These are phyloP conservation scores for Crossoptilon crossoptilon DNA, from an alignment of 2,797 vertebrate genomes.

Conservation along the genomic window DNA sequence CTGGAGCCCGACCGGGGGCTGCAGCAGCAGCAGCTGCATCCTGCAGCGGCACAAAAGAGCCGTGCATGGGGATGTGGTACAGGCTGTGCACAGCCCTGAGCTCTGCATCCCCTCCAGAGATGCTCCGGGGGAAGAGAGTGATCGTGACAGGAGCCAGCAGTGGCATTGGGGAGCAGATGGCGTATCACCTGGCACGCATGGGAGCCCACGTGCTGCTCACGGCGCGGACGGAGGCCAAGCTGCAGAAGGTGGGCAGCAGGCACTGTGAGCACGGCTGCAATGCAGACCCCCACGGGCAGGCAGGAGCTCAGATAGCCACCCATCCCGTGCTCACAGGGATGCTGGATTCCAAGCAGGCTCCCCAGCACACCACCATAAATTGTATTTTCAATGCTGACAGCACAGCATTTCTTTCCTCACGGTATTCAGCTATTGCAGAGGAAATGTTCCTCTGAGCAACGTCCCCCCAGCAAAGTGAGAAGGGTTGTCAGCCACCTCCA, in stretches of 20 bases:
- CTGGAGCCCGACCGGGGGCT: not conserved
- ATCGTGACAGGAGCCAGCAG: constrained; percentile 81
- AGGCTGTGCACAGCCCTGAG: not conserved
- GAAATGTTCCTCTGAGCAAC: not conserved
- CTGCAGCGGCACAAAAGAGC: not conserved
- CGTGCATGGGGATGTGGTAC: fast-evolving
- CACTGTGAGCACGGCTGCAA: not conserved
- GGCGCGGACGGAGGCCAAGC: constrained; percentile 58
- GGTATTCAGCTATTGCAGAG: not conserved
- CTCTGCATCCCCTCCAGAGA: constrained; percentile 45
- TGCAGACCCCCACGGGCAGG: not conserved
- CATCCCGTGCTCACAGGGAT: fast-evolving
- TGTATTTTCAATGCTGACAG: not conserved
- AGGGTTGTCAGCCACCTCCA: not conserved
- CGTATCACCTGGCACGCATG: constrained; percentile 79
- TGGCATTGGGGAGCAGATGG: constrained; percentile 81
- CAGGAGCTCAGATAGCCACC: not conserved
- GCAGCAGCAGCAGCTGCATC: fast-evolving
- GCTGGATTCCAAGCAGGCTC: not conserved
- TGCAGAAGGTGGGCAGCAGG: constrained; percentile 73
- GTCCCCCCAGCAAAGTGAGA: not conserved
- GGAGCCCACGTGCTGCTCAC: constrained; percentile 79
- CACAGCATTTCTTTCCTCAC: fast-evolving
- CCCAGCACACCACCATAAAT: not conserved
- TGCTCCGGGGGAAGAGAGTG: constrained; percentile 78